These are phyloP conservation scores for Pocillopora meandrina DNA, from an alignment of 92 coral and sea anemone genomes.

Conservation along the genomic window DNA sequence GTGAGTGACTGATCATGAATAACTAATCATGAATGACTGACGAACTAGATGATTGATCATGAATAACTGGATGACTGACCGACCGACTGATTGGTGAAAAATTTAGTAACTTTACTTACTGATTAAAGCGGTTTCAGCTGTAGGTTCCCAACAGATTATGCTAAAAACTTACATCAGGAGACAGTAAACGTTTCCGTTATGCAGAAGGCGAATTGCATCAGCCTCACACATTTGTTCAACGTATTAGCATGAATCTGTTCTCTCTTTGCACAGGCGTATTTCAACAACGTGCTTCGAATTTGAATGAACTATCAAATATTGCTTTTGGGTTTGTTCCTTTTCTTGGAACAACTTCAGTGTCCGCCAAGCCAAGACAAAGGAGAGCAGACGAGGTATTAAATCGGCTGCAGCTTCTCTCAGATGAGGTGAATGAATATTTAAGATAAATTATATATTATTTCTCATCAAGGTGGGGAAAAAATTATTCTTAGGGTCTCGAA, in stretches of 20 bases:
- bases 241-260: background rate
- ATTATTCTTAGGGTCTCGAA: too few relatives aligned
- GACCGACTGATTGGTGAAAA: too few relatives aligned
- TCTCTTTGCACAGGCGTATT: background rate
- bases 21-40: background rate
- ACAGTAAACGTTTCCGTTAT: background rate
- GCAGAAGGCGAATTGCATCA: background rate
- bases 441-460: background rate
- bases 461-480: too few relatives aligned
- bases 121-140: too few relatives aligned
- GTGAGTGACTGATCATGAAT: background rate
- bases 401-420: conserved; percentile 9
- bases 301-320: conserved; percentile 8
- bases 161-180: too few relatives aligned
- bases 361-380: background rate
- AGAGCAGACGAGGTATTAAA: background rate
- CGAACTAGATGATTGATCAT: background rate
- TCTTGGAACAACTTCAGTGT: background rate
- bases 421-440: background rate
- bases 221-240: background rate
- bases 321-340: background rate
- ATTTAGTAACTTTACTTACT: too few relatives aligned
- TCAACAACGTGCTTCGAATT: background rate
- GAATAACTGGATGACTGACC: too few relatives aligned
- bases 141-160: too few relatives aligned